phyloP scores from a whole-genome alignment of 2,888 invertebrate genomes.

The Escarpia spicata region DNA sequence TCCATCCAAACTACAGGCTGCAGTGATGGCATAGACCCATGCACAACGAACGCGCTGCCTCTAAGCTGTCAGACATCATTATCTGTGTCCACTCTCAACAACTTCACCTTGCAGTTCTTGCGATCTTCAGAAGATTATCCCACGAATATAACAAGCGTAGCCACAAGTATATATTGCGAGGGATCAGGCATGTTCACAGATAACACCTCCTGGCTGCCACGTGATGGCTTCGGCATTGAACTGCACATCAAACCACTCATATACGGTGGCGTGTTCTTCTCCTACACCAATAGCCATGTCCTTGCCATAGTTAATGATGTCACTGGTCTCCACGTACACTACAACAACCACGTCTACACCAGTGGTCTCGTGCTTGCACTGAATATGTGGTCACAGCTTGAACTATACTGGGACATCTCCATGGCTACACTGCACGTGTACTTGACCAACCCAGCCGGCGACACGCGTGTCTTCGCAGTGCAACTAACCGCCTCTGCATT shows the following conservation, averaged over 20 bases:
- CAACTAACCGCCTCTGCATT: conserved; percentile 38
- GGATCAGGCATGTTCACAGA: conserved; percentile 11
- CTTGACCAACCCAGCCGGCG: conserved; percentile 39
- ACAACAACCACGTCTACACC: not conserved
- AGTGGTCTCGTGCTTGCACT: conserved; percentile 31
- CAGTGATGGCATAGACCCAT: not conserved
- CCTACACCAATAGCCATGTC: conserved; percentile 38
- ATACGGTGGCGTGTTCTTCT: conserved; percentile 44
- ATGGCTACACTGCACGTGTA: conserved; percentile 44
- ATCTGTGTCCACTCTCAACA: not conserved
- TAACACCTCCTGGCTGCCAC: not conserved
- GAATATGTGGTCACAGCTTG: conserved; percentile 48
- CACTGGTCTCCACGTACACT: not conserved
- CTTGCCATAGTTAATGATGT: conserved; percentile 36
- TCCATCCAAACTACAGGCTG: not conserved
- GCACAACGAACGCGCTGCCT: not conserved
- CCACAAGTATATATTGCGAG: not conserved
- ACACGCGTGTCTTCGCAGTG: conserved; percentile 44
- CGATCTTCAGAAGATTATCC: not conserved
- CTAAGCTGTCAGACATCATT: not conserved
- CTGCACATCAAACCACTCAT: conserved; percentile 45
- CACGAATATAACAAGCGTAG: not conserved
- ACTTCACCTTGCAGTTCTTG: not conserved
- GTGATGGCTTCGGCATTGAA: conserved; percentile 45
- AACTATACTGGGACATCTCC: conserved; percentile 44